phyloP scores from a whole-genome alignment of 2,888 invertebrate genomes.

The Apodemia zela region DNA sequence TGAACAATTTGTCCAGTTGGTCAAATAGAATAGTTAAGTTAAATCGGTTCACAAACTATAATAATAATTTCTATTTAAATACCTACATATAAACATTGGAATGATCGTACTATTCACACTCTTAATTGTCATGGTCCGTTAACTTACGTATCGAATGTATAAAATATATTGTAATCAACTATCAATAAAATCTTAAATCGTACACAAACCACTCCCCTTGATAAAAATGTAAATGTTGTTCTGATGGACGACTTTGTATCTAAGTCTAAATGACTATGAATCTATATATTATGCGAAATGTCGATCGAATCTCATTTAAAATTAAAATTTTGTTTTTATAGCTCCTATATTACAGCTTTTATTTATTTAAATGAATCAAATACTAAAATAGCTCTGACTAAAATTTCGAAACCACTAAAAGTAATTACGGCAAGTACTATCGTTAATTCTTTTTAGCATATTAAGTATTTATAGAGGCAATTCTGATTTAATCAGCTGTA shows the following conservation, averaged over 20 bases:
- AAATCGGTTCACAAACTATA: slow-evolving; percentile 23
- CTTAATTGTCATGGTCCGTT: slow-evolving; percentile 71
- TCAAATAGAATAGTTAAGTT: slow-evolving; percentile 9
- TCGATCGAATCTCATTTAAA: slow-evolving; percentile 53
- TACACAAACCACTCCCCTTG: slow-evolving; percentile 68
- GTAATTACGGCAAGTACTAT: slow-evolving; percentile 3
- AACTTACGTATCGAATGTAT: slow-evolving; percentile 64
- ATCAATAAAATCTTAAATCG: slow-evolving; percentile 59
- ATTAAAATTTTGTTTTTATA: slow-evolving; percentile 52
- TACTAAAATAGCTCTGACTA: not conserved
- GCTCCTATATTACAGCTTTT: slow-evolving; percentile 42
- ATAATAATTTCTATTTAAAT: slow-evolving; percentile 18
- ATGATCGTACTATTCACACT: slow-evolving; percentile 53
- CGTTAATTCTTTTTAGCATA: slow-evolving; percentile 9
- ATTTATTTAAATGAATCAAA: slow-evolving; percentile 22
- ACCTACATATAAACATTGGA: slow-evolving; percentile 64
- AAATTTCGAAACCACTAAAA: slow-evolving; percentile 7
- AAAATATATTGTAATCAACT: slow-evolving; percentile 62
- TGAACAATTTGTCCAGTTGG: slow-evolving; percentile 21
- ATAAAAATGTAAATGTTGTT: slow-evolving; percentile 62
- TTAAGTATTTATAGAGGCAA: not conserved
- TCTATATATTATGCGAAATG: slow-evolving; percentile 55
- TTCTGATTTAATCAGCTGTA: slow-evolving; percentile 16
- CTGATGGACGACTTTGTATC: slow-evolving; percentile 65
- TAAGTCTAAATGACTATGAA: slow-evolving; percentile 65